Base-by-base conservation (phyloP, 1,140 invertebrate species). In the Drosophila hydei region DNA sequence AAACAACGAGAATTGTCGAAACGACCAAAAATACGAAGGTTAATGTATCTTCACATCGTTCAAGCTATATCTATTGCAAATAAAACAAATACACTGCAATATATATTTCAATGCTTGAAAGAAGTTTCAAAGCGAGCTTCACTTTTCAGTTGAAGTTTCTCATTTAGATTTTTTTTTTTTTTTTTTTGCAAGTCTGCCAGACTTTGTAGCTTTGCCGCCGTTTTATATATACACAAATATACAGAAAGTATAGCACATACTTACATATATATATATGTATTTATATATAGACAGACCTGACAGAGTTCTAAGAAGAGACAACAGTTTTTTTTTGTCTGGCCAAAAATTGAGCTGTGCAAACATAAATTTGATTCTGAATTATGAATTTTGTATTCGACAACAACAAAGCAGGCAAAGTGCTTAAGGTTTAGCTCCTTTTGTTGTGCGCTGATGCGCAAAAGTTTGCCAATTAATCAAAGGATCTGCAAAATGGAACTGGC, bases 31-130 rank as follows among this genome's bases (percentile, higher is more conserved):
- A 80, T 77, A 79, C 75, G 79, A 88, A 88, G 83, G 83, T 87
- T 87, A 87, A 83, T 76, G 83, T 88, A 75, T 79, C 83, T 71
- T 88, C 81, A 61, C 63, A 63, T 51, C 64, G 71, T 71, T 79
- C 52, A 79, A 62, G 72, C 69, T 84, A 60, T 79, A 67, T 84
- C 72, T 79, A 85, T 85, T 85, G 81, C 81, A 85, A 85, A 85
- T 87, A 75, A 67, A 69, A 71, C 60, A 62, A 74, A 85, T 62
- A 68, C 16, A 54, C 40, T 47, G 36, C 18, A 16, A 52, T 16
- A 25, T 56, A 43, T 33, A 12, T 33, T 19, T 14, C 14, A 40
- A 27, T 47, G 42, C 16, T 47, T 30, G 59, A 9, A 58, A 64
- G 43, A 56, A 42, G 21, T 42, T 52, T 61, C 54, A 36, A 56